These are phyloP conservation scores for Arion vulgaris DNA, from an alignment of 1,140 invertebrate genomes.

Conservation along the genomic window DNA sequence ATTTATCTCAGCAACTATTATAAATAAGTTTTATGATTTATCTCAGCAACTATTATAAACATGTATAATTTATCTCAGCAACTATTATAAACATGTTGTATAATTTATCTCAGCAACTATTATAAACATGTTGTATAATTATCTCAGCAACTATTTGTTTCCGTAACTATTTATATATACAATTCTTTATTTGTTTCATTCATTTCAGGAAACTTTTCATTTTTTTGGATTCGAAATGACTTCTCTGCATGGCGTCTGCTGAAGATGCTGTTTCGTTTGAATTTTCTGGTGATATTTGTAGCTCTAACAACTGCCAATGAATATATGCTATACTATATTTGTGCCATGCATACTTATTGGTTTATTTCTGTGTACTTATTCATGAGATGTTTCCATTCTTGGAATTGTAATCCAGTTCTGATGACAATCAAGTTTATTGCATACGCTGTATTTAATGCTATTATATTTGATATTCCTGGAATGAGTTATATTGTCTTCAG, in stretches of 20 bases:
- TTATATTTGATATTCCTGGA: slow-evolving; percentile 60
- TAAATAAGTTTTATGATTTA: no score
- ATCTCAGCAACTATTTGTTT: no score
- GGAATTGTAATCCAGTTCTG: slow-evolving; percentile 50
- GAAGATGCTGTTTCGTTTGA: slow-evolving; percentile 65
- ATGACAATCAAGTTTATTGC: slow-evolving; percentile 58
- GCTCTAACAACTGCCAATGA: slow-evolving; percentile 53
- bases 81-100: no score
- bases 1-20: no score
- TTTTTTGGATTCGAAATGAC: slow-evolving; percentile 63
- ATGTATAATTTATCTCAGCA: no score
- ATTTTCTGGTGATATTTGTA: slow-evolving; percentile 60
- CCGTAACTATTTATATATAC: no score
- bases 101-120: no score
- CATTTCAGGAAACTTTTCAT: slow-evolving; percentile 60
- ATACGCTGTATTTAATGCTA: slow-evolving; percentile 51
- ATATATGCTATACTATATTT: slow-evolving; percentile 67
- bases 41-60: no score
- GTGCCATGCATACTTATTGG: slow-evolving; percentile 68
- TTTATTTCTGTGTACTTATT: slow-evolving; percentile 61
- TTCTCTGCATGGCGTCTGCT: slow-evolving; percentile 57
- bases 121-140: no score
- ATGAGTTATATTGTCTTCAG: slow-evolving; percentile 47
- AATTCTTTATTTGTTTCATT: no score
- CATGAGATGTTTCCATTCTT: slow-evolving; percentile 54